phyloP scores from a whole-genome alignment of 2,113 vertebrate genomes.

The Pavo muticus region DNA sequence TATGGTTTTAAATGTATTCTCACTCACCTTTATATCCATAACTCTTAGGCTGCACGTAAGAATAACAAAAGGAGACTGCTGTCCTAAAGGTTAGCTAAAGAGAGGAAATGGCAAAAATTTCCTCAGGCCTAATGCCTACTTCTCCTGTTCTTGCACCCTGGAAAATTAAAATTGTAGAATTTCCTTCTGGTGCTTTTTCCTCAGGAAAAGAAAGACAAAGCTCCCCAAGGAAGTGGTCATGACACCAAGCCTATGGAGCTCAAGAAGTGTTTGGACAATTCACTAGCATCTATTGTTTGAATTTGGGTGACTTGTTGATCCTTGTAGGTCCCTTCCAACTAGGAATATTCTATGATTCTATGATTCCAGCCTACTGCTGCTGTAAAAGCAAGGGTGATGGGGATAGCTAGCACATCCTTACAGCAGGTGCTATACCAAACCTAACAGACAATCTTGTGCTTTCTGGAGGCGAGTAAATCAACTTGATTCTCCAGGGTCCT shows the following conservation, averaged over 20 bases:
- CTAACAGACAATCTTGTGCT: background rate
- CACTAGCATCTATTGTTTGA: too few species aligned
- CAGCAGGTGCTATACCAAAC: background rate
- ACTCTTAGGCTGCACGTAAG: background rate
- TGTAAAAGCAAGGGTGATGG: background rate
- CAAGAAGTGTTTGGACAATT: too few species aligned
- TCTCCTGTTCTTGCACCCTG: background rate
- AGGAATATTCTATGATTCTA: too few species aligned
- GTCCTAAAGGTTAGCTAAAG: background rate
- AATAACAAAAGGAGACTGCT: background rate
- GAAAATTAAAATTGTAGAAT: background rate
- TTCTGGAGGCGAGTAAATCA: background rate
- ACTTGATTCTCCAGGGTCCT: background rate
- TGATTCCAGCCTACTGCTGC: background rate
- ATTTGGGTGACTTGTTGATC: too few species aligned
- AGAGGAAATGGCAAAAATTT: background rate
- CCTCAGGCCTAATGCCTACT: background rate
- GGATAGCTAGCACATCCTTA: accelerated
- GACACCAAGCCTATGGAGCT: too few species aligned
- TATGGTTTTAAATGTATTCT: background rate
- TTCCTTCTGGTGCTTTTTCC: background rate
- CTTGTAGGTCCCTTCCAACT: too few species aligned
- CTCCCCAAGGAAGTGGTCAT: too few species aligned
- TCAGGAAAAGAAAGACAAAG: background rate
- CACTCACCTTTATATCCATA: background rate